These are phyloP conservation scores for Lamellibrachia columna DNA, from an alignment of 2,888 invertebrate genomes.

Conservation along the genomic window DNA sequence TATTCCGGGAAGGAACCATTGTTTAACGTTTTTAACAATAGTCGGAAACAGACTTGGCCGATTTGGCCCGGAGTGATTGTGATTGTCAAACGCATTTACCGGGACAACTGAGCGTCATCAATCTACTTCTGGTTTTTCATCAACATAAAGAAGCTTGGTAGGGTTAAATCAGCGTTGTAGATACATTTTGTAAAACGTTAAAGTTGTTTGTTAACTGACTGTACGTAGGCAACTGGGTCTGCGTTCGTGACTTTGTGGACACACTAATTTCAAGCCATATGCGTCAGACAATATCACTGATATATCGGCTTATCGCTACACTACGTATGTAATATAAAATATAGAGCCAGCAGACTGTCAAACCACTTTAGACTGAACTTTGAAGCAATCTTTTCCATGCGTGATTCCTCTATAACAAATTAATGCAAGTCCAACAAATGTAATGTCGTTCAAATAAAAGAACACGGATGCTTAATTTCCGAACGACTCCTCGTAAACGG, in stretches of 20 bases:
- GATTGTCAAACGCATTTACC: background rate
- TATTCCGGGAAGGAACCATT: too few species aligned
- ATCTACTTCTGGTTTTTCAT: background rate
- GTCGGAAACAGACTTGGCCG: background rate
- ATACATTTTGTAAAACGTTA: background rate
- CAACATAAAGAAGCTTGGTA: background rate
- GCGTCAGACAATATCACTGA: too few species aligned
- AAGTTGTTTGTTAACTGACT: background rate
- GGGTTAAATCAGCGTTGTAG: background rate
- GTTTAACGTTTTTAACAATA: background rate
- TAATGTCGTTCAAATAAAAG: too few species aligned
- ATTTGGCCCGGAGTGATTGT: background rate
- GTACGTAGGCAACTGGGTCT: background rate
- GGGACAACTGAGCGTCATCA: background rate
- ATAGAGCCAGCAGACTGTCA: too few species aligned
- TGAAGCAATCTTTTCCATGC: too few species aligned
- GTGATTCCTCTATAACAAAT: too few species aligned
- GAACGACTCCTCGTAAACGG: too few species aligned
- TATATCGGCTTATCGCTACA: too few species aligned
- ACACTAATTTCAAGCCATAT: background rate
- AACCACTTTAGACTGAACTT: too few species aligned
- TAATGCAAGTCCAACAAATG: too few species aligned
- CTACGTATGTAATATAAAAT: too few species aligned
- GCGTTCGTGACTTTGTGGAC: background rate
- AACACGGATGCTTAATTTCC: too few species aligned